These are phyloP conservation scores for Odontomyia ornata DNA, from an alignment of 2,888 invertebrate genomes.

Conservation along the genomic window DNA sequence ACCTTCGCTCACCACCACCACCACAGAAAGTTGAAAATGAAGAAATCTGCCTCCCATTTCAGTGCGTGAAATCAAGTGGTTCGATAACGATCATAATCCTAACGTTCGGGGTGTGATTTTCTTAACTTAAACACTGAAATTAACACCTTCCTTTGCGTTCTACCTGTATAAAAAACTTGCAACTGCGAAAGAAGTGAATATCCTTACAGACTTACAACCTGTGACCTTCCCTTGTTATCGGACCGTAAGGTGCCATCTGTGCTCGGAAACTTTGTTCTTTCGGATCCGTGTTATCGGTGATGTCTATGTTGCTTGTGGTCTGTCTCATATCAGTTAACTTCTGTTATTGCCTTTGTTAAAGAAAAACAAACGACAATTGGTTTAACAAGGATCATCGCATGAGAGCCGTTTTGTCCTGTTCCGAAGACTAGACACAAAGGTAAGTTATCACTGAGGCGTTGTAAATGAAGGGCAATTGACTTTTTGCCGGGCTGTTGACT, in stretches of 20 bases:
- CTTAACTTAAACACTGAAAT: neutral
- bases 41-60: neutral
- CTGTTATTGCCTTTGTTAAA: constrained; percentile 27
- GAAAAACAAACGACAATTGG: constrained; percentile 39
- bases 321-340: constrained; percentile 20
- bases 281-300: neutral
- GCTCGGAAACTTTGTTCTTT: neutral
- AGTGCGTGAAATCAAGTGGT: constrained; percentile 12
- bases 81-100: neutral
- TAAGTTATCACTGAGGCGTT: constrained; percentile 4
- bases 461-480: constrained; percentile 10
- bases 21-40: neutral
- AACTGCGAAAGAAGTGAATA: constrained; percentile 11
- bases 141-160: neutral
- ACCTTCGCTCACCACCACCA: neutral
- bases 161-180: constrained; percentile 7
- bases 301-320: neutral
- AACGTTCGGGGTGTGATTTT: constrained; percentile 22
- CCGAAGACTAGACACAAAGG: constrained; percentile 22
- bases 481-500: neutral
- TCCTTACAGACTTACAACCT: constrained; percentile 15
- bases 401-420: neutral
- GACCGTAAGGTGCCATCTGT: constrained; percentile 10
- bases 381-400: constrained; percentile 38
- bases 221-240: neutral